A percentile compares a stretch with the other conserved stretches of the same genome.
Evolutionary conservation across 23 tunicate species (phyloP).

Genomic region (Ciona savignyi): DNA sequence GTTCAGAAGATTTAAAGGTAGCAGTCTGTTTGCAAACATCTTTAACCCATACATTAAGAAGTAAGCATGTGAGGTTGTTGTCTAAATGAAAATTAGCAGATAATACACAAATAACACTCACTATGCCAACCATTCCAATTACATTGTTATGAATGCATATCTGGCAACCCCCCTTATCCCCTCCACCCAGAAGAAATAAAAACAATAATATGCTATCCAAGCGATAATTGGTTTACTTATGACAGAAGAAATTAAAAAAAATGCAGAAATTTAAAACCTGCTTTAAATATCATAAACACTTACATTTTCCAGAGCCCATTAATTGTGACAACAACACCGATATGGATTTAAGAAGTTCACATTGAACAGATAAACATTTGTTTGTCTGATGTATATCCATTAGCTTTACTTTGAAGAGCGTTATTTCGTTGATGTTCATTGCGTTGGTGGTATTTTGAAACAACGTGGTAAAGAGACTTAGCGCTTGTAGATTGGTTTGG

Average conservation of each 20-base stretch:
- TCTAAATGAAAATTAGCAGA: neutral
- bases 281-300: neutral
- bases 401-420: neutral
- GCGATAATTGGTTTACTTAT: too few species aligned
- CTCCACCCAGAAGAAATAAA: too few species aligned
- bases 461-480: neutral
- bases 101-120: neutral
- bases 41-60: neutral
- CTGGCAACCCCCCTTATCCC: too few species aligned
- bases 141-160: too few species aligned
- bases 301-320: neutral
- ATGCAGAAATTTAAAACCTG: neutral
- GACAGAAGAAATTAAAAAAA: neutral
- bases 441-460: neutral
- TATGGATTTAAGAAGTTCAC: neutral
- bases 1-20: constrained; percentile 26
- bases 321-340: neutral
- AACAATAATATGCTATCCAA: too few species aligned
- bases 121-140: too few species aligned
- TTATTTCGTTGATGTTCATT: neutral
- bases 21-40: constrained; percentile 7
- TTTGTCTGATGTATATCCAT: neutral
- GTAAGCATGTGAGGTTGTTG: neutral
- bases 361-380: neutral
- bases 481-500: neutral